A percentile compares a stretch with the other conserved stretches of the same genome.
Evolutionary conservation across 2,888 invertebrate species (phyloP).

Genomic region (Dolichopus griseipennis): DNA sequence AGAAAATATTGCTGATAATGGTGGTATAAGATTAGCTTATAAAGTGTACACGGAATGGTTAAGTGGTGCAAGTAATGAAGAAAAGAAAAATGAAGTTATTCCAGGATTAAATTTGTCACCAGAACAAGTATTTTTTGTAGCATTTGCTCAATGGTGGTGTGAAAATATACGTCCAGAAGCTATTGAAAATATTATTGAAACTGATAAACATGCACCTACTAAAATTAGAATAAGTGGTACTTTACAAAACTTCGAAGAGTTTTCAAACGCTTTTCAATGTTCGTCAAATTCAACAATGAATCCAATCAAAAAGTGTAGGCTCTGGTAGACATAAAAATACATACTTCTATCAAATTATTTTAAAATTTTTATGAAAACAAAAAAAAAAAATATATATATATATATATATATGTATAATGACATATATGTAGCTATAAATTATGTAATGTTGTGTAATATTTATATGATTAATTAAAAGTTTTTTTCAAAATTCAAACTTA

Average conservation of each 20-base stretch:
- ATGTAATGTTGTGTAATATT: too few species aligned
- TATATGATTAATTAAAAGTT: too few species aligned
- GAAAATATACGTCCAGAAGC: constrained; percentile 22
- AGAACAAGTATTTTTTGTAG: constrained; percentile 25
- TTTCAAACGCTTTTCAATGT: constrained; percentile 22
- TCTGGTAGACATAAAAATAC: too few species aligned
- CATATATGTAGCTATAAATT: too few species aligned
- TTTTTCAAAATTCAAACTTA: too few species aligned
- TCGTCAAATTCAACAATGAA: constrained; percentile 15
- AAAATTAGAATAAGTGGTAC: constrained; percentile 24
- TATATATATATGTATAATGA: too few species aligned
- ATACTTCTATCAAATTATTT: too few species aligned
- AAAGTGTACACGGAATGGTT: constrained; percentile 36
- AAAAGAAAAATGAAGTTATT: constrained; percentile 28
- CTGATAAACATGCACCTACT: constrained; percentile 23
- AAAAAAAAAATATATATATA: too few species aligned
- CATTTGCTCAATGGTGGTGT: constrained; percentile 26
- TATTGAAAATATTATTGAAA: constrained; percentile 20
- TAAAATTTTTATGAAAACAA: too few species aligned
- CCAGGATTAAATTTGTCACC: constrained; percentile 23
- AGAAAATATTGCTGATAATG: constrained; percentile 27
- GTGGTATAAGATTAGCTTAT: constrained; percentile 25
- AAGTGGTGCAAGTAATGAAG: constrained; percentile 48
- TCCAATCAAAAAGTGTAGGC: constrained; percentile 1
- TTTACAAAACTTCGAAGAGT: constrained; percentile 23